phyloP scores from a whole-genome alignment of 2,797 vertebrate species.

The Forpus xanthops region DNA sequence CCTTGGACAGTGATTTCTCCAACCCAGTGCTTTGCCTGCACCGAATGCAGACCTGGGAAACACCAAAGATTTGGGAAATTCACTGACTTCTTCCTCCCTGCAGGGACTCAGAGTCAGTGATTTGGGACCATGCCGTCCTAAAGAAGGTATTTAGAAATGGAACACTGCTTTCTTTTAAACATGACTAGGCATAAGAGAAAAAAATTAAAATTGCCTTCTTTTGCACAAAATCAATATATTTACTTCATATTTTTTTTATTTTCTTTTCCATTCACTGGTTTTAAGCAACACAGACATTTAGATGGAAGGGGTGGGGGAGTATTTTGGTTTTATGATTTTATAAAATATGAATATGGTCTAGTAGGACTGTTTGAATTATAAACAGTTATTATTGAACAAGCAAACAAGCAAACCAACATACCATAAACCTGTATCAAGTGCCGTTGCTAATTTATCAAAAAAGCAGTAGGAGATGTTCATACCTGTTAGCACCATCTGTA shows the following conservation, averaged over 20 bases:
- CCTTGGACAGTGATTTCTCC: background rate
- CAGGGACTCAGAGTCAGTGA: background rate
- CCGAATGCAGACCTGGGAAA: background rate
- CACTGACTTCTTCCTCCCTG: background rate
- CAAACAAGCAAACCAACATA: background rate
- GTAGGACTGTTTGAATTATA: background rate
- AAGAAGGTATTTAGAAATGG: background rate
- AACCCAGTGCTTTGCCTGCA: background rate
- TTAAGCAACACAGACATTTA: background rate
- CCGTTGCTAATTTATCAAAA: background rate
- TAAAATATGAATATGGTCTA: background rate
- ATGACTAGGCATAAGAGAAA: background rate
- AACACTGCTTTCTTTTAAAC: background rate
- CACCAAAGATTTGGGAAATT: background rate
- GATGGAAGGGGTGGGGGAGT: background rate
- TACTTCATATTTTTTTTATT: background rate
- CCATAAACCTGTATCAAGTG: background rate
- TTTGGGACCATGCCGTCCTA: background rate
- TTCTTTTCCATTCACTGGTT: background rate
- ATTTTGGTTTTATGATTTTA: background rate
- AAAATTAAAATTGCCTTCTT: background rate
- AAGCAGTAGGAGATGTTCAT: background rate
- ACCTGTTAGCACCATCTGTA: background rate
- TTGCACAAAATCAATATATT: background rate
- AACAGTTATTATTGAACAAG: background rate